Conservation (phyloP, 2,797 vertebrate species). For the Leucoraja ocellata region DNA sequence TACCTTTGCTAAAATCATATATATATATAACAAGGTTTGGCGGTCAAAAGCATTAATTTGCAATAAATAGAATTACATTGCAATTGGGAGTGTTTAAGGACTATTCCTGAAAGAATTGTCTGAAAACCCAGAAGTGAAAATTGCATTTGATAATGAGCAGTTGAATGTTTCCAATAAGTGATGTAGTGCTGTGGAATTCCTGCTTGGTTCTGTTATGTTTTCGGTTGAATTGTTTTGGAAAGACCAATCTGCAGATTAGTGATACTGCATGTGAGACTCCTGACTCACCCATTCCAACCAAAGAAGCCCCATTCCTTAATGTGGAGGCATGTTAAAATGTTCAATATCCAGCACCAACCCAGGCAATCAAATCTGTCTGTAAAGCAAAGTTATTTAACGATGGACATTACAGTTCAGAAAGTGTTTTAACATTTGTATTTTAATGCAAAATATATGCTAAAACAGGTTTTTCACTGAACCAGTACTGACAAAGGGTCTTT, state of each 20-base stretch:
- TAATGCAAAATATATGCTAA: background rate
- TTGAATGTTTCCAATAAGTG: background rate
- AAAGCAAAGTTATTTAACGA: background rate
- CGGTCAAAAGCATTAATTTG: slow-evolving; percentile 24
- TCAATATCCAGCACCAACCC: background rate
- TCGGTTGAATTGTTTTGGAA: background rate
- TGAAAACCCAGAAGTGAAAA: background rate
- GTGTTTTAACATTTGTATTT: background rate
- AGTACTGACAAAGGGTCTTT: too few species aligned
- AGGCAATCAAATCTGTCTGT: background rate
- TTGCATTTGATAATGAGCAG: background rate
- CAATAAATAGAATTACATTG: background rate
- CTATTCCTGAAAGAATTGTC: background rate
- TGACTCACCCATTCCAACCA: background rate
- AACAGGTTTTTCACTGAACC: background rate
- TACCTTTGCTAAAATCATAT: background rate
- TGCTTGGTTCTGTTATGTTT: background rate
- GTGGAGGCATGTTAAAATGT: background rate
- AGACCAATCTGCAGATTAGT: background rate
- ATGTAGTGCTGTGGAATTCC: background rate
- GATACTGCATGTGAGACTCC: background rate
- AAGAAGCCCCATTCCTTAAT: background rate
- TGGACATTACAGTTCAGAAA: background rate
- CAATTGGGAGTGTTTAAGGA: background rate
- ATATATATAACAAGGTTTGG: background rate